phyloP scores from a whole-genome alignment of 2,888 invertebrate genomes.

The Ectobius pallidus region DNA sequence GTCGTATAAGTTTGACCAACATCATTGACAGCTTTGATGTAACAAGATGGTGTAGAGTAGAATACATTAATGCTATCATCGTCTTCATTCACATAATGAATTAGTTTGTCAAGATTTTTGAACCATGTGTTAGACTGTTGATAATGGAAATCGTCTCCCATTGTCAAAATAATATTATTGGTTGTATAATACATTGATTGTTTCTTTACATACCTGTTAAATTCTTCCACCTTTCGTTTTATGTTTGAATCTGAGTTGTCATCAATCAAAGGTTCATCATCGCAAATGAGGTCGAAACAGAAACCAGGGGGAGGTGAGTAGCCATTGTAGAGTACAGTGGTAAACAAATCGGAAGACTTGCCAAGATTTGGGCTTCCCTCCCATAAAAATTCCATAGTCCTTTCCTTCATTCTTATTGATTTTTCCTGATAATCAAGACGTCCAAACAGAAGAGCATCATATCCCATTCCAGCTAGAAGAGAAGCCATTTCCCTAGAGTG shows the following conservation, averaged over 20 bases:
- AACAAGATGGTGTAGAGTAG: constrained; percentile 51
- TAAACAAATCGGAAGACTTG: constrained; percentile 60
- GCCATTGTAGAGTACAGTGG: constrained; percentile 58
- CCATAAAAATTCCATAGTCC: constrained; percentile 87
- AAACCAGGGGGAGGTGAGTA: constrained; percentile 62
- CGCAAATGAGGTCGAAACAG: constrained; percentile 62
- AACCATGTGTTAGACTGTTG: constrained; percentile 79
- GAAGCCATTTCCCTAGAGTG: constrained; percentile 88
- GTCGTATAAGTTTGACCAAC: constrained; percentile 49
- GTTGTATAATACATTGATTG: constrained; percentile 65
- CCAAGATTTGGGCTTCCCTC: constrained; percentile 74
- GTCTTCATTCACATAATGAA: constrained; percentile 71
- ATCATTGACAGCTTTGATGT: constrained; percentile 48
- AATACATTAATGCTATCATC: constrained; percentile 41
- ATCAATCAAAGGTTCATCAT: constrained; percentile 59
- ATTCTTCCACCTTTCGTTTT: constrained; percentile 72
- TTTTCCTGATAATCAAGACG: constrained; percentile 90
- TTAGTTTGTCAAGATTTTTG: constrained; percentile 88
- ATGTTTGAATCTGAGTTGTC: no score
- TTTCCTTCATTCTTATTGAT: constrained; percentile 59
- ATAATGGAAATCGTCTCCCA: constrained; percentile 93
- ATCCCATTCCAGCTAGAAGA: constrained; percentile 81
- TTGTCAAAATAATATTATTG: constrained; percentile 81
- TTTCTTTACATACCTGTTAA: constrained; percentile 61
- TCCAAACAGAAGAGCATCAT: constrained; percentile 86